phyloP scores from a whole-genome alignment of 2,113 vertebrate genomes.

The Uropsilus gracilis region DNA sequence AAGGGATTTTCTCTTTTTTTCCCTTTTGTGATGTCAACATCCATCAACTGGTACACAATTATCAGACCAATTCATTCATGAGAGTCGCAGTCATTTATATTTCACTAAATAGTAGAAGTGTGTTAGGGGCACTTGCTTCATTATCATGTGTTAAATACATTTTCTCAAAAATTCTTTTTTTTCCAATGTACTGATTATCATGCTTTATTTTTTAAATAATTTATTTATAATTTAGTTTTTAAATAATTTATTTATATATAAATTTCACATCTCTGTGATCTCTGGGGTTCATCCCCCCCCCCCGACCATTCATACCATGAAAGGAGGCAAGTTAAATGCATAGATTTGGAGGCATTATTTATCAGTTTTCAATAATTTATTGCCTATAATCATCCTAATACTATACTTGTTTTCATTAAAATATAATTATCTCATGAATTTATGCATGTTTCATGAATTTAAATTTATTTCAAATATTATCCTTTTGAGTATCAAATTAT shows the following conservation, averaged over 20 bases:
- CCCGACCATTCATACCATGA: background rate
- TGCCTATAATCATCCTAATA: background rate
- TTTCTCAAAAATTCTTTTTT: background rate
- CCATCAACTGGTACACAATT: background rate
- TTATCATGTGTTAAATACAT: background rate
- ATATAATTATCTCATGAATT: background rate
- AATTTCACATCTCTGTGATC: too few species aligned
- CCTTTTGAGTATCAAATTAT: background rate
- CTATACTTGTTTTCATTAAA: conserved; percentile 22
- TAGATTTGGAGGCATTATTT: background rate
- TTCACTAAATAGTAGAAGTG: background rate
- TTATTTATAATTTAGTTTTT: too few species aligned
- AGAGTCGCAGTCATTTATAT: background rate
- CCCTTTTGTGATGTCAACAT: background rate
- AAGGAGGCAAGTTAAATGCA: background rate
- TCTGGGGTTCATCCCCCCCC: too few species aligned
- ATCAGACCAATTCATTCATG: background rate
- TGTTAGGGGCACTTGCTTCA: background rate
- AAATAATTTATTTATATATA: too few species aligned
- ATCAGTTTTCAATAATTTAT: background rate
- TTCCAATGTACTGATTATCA: too few species aligned
- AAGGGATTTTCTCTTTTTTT: background rate
- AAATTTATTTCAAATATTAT: background rate
- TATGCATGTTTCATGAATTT: background rate
- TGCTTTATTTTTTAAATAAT: too few species aligned